Evolutionary conservation across 2,113 vertebrate species (phyloP).

Genomic region (Scomber scombrus): DNA sequence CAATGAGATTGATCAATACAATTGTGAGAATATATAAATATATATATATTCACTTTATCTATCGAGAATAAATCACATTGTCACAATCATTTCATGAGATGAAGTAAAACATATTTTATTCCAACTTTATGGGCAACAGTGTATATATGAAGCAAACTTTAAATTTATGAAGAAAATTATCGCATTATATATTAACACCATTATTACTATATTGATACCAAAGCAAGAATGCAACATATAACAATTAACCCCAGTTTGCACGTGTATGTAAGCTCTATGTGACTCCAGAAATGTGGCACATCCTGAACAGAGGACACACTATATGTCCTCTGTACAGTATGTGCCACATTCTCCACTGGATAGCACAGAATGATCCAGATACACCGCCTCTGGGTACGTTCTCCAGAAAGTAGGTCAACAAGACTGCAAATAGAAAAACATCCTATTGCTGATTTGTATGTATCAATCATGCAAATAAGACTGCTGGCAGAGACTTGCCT

Average conservation of each 20-base stretch:
- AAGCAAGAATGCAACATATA: neutral
- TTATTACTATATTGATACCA: too few relatives aligned
- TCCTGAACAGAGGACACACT: neutral
- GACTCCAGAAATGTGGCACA: neutral
- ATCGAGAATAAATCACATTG: too few relatives aligned
- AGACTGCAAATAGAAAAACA: constrained; percentile 54
- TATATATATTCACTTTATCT: too few relatives aligned
- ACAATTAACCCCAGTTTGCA: neutral
- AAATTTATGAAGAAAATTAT: too few relatives aligned
- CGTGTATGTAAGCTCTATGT: neutral
- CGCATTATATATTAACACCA: neutral
- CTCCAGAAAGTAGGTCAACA: constrained; percentile 52
- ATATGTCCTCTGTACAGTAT: neutral
- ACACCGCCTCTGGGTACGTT: constrained; percentile 15
- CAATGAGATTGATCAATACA: too few relatives aligned
- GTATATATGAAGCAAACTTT: too few relatives aligned
- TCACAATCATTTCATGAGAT: too few relatives aligned
- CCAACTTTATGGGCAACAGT: too few relatives aligned
- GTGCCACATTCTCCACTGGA: too few relatives aligned
- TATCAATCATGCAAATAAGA: constrained; percentile 22
- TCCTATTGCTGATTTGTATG: constrained; percentile 22
- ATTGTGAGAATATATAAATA: too few relatives aligned
- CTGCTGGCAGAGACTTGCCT: constrained; percentile 4
- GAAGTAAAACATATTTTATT: too few relatives aligned
- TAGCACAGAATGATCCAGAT: constrained; percentile 18